phyloP scores from a whole-genome alignment of 1,140 invertebrate genomes.

The Ceratitis capitata region DNA sequence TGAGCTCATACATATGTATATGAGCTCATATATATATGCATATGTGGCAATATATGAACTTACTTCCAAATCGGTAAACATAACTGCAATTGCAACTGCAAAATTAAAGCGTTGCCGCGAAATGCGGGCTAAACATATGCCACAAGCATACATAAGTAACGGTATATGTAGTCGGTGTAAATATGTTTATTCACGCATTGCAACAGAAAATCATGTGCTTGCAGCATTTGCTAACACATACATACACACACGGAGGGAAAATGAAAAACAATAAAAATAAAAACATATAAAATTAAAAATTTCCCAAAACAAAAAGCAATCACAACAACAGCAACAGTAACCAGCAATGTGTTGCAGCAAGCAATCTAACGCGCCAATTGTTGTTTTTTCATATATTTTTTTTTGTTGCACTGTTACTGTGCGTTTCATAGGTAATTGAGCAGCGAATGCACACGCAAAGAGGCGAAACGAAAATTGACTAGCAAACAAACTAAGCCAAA shows the following conservation, averaged over 20 bases:
- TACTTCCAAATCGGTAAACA: background rate
- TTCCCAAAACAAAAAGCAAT: background rate
- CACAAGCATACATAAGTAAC: background rate
- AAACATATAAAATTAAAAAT: constrained; percentile 4
- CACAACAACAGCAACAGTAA: background rate
- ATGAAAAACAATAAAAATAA: background rate
- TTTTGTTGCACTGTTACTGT: background rate
- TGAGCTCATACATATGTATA: too few species aligned
- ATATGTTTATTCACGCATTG: background rate
- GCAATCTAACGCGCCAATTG: background rate
- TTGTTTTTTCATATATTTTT: background rate
- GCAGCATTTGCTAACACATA: background rate
- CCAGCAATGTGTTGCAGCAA: background rate
- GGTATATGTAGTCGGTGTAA: background rate
- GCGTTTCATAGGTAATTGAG: constrained; percentile 30
- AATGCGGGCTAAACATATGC: background rate
- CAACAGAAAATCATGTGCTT: background rate
- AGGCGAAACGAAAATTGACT: constrained; percentile 21
- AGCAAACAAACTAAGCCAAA: background rate
- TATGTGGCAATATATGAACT: background rate
- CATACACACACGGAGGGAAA: background rate
- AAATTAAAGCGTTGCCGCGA: background rate
- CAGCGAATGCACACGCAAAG: constrained; percentile 29
- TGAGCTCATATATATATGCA: background rate
- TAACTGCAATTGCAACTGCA: background rate